Conservation (phyloP, 2,113 vertebrate genomes). For the Xyliphius kryptos region DNA sequence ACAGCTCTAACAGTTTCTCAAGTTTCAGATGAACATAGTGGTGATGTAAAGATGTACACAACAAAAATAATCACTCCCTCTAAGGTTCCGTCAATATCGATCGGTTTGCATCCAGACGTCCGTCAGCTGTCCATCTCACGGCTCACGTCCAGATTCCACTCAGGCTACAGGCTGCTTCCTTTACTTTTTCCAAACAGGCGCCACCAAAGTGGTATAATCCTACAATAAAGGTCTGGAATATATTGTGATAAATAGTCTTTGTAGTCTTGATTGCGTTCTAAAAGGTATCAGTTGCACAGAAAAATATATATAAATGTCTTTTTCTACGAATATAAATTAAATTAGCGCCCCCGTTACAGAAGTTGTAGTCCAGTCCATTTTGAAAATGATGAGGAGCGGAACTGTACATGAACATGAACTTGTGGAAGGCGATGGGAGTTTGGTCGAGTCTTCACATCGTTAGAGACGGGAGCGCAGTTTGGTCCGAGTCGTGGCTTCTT, state of each 20-base stretch:
- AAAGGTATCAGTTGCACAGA: conserved; percentile 35
- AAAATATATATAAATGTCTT: conserved; percentile 44
- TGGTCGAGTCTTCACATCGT: background rate
- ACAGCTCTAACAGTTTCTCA: conserved; percentile 37
- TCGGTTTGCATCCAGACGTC: no score
- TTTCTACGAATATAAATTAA: conserved; percentile 70
- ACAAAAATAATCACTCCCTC: background rate
- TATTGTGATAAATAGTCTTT: conserved; percentile 56
- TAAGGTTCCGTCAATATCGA: background rate
- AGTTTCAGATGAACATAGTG: conserved; percentile 45
- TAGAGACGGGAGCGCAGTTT: no score
- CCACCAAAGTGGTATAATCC: conserved; percentile 46
- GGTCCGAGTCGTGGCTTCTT: no score
- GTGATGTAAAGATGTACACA: conserved; percentile 37
- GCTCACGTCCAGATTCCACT: background rate
- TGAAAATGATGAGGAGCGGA: conserved; percentile 36
- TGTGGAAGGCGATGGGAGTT: background rate
- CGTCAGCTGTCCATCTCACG: background rate
- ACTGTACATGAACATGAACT: conserved; percentile 41
- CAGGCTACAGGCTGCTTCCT: background rate
- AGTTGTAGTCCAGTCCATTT: conserved; percentile 58
- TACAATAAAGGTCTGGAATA: conserved; percentile 45
- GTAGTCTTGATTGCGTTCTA: conserved; percentile 46
- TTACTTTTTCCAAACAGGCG: conserved; percentile 29
- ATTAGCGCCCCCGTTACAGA: conserved; percentile 64